Conservation (phyloP, 1,140 invertebrate species). For the Leptopilina clavipes region DNA sequence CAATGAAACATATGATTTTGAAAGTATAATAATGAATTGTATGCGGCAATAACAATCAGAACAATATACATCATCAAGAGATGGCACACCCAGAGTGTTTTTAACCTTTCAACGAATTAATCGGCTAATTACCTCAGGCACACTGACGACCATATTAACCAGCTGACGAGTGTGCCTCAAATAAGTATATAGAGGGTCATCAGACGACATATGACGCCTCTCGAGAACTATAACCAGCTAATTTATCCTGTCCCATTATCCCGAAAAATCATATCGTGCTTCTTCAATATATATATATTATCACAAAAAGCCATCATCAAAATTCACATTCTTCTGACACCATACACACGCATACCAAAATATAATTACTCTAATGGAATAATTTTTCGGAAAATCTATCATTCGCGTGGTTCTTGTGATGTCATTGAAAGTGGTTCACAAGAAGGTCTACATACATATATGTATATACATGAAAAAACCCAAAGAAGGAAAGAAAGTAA, state of each 20-base stretch:
- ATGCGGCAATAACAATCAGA: neutral
- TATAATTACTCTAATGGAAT: slow-evolving; percentile 72
- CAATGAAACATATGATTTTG: no score
- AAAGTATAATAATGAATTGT: no score
- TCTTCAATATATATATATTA: slow-evolving; percentile 56
- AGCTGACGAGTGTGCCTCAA: slow-evolving; percentile 52
- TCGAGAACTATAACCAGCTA: slow-evolving; percentile 43
- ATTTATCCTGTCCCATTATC: slow-evolving; percentile 65
- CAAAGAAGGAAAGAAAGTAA: slow-evolving; percentile 12
- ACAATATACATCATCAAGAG: neutral
- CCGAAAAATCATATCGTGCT: slow-evolving; percentile 60
- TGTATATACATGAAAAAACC: neutral
- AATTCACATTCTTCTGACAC: slow-evolving; percentile 24
- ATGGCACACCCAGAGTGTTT: slow-evolving; percentile 34
- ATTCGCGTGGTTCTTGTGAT: slow-evolving; percentile 51
- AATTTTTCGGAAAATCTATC: slow-evolving; percentile 56
- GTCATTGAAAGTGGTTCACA: slow-evolving; percentile 3
- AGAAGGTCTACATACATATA: neutral
- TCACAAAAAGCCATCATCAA: slow-evolving; percentile 48
- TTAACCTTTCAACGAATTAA: slow-evolving; percentile 60
- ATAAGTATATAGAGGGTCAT: neutral
- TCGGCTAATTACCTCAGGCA: slow-evolving; percentile 60
- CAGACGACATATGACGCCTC: slow-evolving; percentile 62
- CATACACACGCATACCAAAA: neutral
- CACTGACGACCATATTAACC: slow-evolving; percentile 45